Percentiles rank a stretch among this genome's conserved stretches.
phyloP scores from a whole-genome alignment of 2,113 vertebrate genomes.

The Harpagus bidentatus region DNA sequence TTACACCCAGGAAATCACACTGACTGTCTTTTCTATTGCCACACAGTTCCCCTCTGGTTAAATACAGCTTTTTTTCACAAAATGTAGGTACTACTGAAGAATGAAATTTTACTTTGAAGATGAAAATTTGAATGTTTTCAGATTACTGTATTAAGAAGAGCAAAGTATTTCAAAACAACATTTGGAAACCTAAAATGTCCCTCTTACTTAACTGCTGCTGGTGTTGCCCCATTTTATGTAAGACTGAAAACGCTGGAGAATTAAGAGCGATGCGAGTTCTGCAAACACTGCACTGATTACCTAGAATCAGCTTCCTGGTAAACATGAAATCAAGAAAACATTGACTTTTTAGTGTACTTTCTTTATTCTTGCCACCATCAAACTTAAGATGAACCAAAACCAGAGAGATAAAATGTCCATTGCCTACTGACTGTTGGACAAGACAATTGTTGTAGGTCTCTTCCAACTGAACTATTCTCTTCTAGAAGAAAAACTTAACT shows the following conservation, averaged over 20 bases:
- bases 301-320: not conserved
- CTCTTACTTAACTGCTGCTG: not conserved
- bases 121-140: not conserved
- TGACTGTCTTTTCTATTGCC: not conserved
- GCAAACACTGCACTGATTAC: not conserved
- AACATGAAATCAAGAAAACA: not conserved
- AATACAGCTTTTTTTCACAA: not conserved
- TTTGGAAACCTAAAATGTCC: not conserved
- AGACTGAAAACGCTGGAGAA: too few relatives aligned
- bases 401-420: fast-evolving
- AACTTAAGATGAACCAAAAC: not conserved
- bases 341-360: not conserved
- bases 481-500: not conserved
- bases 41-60: not conserved
- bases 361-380: not conserved
- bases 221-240: not conserved
- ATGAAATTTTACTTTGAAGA: not conserved
- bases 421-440: not conserved
- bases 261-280: fast-evolving
- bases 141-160: not conserved
- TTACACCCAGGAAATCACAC: not conserved
- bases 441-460: fast-evolving
- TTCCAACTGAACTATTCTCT: not conserved
- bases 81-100: not conserved
- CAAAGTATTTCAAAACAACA: not conserved